Conservation (phyloP, 1,140 invertebrate genomes). For the Stegodyphus mimosarum region DNA sequence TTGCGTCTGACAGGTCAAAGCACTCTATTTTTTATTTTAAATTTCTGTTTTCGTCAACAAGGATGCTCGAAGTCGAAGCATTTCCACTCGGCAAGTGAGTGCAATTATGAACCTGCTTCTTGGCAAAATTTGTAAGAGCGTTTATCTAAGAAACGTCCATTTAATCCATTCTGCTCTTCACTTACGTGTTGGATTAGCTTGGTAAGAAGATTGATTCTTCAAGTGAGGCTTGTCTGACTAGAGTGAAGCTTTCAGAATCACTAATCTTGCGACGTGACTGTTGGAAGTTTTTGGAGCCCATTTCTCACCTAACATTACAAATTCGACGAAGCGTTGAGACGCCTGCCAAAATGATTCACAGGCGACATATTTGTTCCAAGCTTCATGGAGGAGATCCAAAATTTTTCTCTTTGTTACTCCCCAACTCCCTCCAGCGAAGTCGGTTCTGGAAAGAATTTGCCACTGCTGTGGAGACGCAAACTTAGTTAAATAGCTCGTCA, state of each 20-base stretch:
- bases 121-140: too few relatives aligned
- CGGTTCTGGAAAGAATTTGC: conserved; percentile 3
- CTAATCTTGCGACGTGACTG: conserved; percentile 46
- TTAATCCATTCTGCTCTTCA: not conserved
- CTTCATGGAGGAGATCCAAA: conserved; percentile 31
- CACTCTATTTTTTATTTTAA: too few relatives aligned
- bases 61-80: too few relatives aligned
- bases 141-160: too few relatives aligned
- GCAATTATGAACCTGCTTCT: too few relatives aligned
- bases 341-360: conserved; percentile 55
- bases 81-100: too few relatives aligned
- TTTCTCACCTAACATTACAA: conserved; percentile 60
- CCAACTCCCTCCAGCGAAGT: conserved; percentile 7
- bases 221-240: not conserved
- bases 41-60: too few relatives aligned
- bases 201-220: conserved; percentile 27
- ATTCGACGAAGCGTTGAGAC: conserved; percentile 58
- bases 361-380: conserved; percentile 53
- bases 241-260: conserved; percentile 2
- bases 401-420: conserved; percentile 5
- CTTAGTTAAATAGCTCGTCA: not conserved
- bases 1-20: too few relatives aligned
- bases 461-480: not conserved
- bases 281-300: conserved; percentile 42
- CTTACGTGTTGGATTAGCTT: not conserved